Evolutionary conservation across 2,113 vertebrate species (phyloP), one percentile per base, ranked within the genome.

Genomic region (Lethenteron camtschaticum): DNA sequence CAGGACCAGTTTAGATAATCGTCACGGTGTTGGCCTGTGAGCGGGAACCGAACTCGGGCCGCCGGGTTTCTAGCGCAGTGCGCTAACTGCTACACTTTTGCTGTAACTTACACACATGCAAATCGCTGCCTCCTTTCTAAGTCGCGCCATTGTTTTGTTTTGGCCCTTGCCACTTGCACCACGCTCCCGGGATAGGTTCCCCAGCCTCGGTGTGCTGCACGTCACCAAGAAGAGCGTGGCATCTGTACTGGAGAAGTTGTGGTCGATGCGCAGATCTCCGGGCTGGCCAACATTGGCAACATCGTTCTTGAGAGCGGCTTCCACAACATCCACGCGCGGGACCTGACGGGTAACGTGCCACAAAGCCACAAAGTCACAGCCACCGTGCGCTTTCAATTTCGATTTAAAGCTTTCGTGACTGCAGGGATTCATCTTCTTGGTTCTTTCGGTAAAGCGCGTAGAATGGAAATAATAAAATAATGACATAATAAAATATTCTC

Each of bases 171-270:
- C 18, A 41, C 55, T 56, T 12, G 20, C 56, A 3, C 9, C 75
- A 56, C 75, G 75, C 69, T 76, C 69, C 73, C 73, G 63, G 75
- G 1, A 59, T 74, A 95, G 94, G 74, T 99, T 99, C 73, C 86
- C 91, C 3, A 99, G 96, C 79, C 78, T 99, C 68, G 94, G 94
- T 16, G 95, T 99, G 76, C 86, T 95, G 73, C 94, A 99, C 1
- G 94, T 99, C 75, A 99, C 94, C 0, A 99, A 99, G 82, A 99
- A 99, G 80, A 96, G 92, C 10, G 94, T 99, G 57, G 81, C 80
- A 57, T 90, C 88, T 79, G 90, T 86, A 12, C 81, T 99, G 78
- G 90, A 96, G 79, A 77, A 84, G 14, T 79, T 91, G n/a, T 96
- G 96, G 94, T 79, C 78, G 0, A 96, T 70, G 89, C 91, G 2